Conservation (phyloP, 2,888 invertebrate genomes). For the Pandemis corylana region DNA sequence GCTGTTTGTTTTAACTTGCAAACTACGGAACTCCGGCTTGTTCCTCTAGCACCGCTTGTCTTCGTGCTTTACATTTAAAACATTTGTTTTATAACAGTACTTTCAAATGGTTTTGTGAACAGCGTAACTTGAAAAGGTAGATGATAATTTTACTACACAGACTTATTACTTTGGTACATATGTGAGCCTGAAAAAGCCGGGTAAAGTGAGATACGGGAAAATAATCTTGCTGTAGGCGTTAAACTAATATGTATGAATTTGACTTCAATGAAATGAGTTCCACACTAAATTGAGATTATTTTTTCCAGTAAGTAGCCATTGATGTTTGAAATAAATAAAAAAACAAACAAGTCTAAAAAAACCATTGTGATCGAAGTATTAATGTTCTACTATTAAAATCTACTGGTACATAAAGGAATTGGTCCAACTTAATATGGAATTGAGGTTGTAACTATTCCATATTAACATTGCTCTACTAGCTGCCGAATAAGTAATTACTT, state of each 20-base stretch:
- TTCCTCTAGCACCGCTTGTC: conserved; percentile 23
- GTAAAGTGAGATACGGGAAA: too few species aligned
- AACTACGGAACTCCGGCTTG: conserved; percentile 48
- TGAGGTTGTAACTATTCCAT: not conserved
- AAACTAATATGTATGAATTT: too few species aligned
- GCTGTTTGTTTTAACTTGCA: conserved; percentile 63
- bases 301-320: too few species aligned
- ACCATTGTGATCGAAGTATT: not conserved
- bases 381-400: not conserved
- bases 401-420: not conserved
- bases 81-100: conserved; percentile 2
- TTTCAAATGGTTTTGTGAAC: too few species aligned
- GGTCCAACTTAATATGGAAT: not conserved
- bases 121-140: too few species aligned
- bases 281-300: too few species aligned
- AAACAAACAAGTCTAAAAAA: not conserved
- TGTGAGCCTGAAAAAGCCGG: too few species aligned
- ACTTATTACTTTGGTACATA: too few species aligned
- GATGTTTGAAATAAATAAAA: too few species aligned
- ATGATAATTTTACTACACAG: too few species aligned
- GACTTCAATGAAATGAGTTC: too few species aligned
- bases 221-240: too few species aligned
- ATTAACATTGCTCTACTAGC: conserved; percentile 40
- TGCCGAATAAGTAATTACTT: conserved; percentile 49
- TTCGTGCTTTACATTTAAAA: conserved; percentile 24